Evolutionary conservation across 2,113 vertebrate species (phyloP), one percentile per base, ranked within the genome.

Genomic region (Todiramphus saurophagus): DNA sequence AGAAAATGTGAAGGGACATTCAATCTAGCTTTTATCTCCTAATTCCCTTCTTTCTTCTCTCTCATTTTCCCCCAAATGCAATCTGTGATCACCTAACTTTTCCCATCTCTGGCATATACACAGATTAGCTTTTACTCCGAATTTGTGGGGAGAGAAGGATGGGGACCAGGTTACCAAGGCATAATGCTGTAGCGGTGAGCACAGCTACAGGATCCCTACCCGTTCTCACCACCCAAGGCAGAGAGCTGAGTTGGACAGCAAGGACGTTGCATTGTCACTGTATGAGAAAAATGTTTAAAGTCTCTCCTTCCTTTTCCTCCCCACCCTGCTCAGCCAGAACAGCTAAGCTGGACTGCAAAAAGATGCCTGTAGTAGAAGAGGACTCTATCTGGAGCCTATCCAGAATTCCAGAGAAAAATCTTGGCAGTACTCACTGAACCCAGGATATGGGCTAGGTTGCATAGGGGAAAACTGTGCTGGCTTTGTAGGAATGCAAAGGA

Each of bases 201-300:
- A 33, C 7, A 44, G 18, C 18, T 37, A 9, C 13, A 51, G 24
- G 9, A 59, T 44, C 12, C 16, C 30, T 28, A 31, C 33, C 21
- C 8, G 1, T 56, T 21, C 53, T 21, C 5, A 25, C 35, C 35
- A 3, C 4, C 15, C 11, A 31, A 6, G 2, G 15, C 35, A 17
- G 41, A 1, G 30, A 53, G 7, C 11, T 11, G 14, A 30, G 16
- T 0, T 9, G 21, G 20, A 20, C 0, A 77, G 56, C 25, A 86
- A 58, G 23, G 46, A 20, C 13, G 37, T 12, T 28, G 3, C 13
- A 14, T 0, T 3, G 1, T 0, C 37, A 25, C 1, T 24, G 10
- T 5, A 31, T 0, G 5, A 87, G 37, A 13, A 83, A 41, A 56
- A 31, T 1, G 1, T 33, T 2, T 3, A 12, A 3, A 12, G 28